Evolutionary conservation across 2,797 vertebrate genomes (phyloP).

Genomic region (Sphaeramia orbicularis): DNA sequence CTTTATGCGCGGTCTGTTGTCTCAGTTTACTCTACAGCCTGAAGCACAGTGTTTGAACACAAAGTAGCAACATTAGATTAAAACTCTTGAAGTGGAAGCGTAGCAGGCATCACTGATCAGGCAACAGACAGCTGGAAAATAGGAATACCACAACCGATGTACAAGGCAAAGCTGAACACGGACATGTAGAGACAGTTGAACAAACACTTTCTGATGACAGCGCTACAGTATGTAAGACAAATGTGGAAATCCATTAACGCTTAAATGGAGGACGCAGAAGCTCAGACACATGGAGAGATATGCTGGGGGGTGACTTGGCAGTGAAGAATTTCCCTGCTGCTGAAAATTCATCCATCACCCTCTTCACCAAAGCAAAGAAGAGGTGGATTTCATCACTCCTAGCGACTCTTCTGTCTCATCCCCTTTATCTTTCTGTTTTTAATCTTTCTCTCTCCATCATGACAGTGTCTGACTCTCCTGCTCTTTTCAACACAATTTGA

Average conservation of each 20-base stretch:
- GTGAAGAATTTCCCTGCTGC: constrained; percentile 71
- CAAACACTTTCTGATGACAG: constrained; percentile 16
- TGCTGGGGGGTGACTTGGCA: constrained; percentile 43
- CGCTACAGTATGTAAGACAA: not conserved
- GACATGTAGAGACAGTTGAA: constrained; percentile 10
- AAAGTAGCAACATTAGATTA: constrained; percentile 2
- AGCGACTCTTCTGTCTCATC: constrained; percentile 47
- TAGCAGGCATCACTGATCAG: constrained; percentile 2
- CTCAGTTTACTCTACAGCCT: too few species aligned
- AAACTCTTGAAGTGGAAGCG: constrained; percentile 4
- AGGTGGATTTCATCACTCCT: constrained; percentile 65
- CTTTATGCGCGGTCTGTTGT: too few species aligned
- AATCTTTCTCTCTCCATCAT: constrained; percentile 42
- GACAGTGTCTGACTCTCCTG: constrained; percentile 47
- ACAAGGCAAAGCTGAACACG: constrained; percentile 16
- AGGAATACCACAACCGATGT: not conserved
- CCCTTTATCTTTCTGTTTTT: constrained; percentile 51
- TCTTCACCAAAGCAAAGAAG: constrained; percentile 50
- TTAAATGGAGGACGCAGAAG: constrained; percentile 17
- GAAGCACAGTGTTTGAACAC: too few species aligned
- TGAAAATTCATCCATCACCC: constrained; percentile 68
- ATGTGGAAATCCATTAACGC: constrained; percentile 24
- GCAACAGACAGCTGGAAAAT: not conserved
- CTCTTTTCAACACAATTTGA: constrained; percentile 46
- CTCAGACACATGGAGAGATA: constrained; percentile 20